These are phyloP conservation scores for Oceanites oceanicus DNA, from an alignment of 2,113 vertebrate species.

Conservation along the genomic window DNA sequence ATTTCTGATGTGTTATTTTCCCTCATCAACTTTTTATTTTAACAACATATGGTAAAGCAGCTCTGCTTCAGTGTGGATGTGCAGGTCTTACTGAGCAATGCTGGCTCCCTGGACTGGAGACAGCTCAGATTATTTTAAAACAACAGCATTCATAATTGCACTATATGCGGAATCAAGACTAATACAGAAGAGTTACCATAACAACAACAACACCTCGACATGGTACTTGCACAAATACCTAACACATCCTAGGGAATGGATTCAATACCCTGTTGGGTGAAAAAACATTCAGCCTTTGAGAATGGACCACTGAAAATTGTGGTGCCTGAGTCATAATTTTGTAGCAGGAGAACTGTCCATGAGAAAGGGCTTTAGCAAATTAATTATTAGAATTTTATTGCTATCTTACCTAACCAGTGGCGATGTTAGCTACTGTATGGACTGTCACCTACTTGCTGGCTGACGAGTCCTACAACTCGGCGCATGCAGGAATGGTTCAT, in stretches of 20 bases:
- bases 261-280: not conserved
- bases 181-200: constrained; percentile 66
- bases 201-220: constrained; percentile 49
- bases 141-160: constrained; percentile 34
- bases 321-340: not conserved
- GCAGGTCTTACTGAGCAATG: not conserved
- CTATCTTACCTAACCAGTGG: not conserved
- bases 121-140: constrained; percentile 27
- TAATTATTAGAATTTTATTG: not conserved
- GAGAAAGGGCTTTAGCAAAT: not conserved
- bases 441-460: not conserved
- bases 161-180: constrained; percentile 14
- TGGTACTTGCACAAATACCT: constrained; percentile 38
- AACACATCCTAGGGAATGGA: constrained; percentile 5
- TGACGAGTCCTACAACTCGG: not conserved
- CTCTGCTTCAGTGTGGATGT: constrained; percentile 22
- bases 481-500: not conserved
- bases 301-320: not conserved
- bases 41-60: constrained; percentile 6
- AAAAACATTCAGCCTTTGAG: not conserved
- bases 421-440: not conserved
- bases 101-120: not conserved
- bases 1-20: not conserved
- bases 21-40: not conserved
- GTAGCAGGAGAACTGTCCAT: not conserved